Conservation (phyloP, 2,888 invertebrate species). For the Metacarcinus magister region DNA sequence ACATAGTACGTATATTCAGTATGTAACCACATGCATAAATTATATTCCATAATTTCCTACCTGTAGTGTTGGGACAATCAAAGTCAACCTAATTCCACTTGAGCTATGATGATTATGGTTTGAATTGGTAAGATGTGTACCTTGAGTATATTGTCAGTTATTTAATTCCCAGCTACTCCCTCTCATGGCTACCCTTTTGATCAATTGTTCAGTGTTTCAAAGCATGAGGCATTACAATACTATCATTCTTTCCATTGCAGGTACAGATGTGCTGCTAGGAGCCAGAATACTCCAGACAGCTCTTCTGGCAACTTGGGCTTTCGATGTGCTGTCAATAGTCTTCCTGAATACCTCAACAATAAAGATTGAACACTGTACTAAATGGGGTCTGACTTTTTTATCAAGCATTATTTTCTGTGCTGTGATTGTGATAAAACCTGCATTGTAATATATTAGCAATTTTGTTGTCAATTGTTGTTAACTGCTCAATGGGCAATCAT, state of each 20-base stretch:
- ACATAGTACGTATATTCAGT: too few relatives aligned
- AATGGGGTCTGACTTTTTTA: background rate
- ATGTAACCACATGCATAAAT: background rate
- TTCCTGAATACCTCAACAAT: slow-evolving; percentile 65
- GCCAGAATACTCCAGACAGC: slow-evolving; percentile 96
- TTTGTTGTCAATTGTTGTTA: too few relatives aligned
- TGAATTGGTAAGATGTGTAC: too few relatives aligned
- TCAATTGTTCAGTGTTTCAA: too few relatives aligned
- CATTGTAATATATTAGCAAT: background rate
- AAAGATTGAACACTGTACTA: background rate
- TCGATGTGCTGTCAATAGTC: slow-evolving; percentile 89
- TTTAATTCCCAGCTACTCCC: too few relatives aligned
- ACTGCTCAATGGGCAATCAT: too few relatives aligned
- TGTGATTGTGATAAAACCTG: background rate
- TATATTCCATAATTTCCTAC: background rate
- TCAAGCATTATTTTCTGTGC: background rate
- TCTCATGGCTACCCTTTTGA: too few relatives aligned
- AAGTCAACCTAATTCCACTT: too few relatives aligned
- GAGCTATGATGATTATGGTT: too few relatives aligned
- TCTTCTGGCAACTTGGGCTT: slow-evolving; percentile 97
- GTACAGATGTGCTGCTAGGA: slow-evolving; percentile 96
- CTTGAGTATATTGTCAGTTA: too few relatives aligned
- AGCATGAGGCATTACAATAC: background rate
- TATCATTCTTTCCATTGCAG: slow-evolving; percentile 87
- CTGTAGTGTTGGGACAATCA: too few relatives aligned